Evolutionary conservation across 2,113 vertebrate genomes (phyloP), one percentile per base, ranked within the genome.

Genomic region (Cromileptes altivelis): DNA sequence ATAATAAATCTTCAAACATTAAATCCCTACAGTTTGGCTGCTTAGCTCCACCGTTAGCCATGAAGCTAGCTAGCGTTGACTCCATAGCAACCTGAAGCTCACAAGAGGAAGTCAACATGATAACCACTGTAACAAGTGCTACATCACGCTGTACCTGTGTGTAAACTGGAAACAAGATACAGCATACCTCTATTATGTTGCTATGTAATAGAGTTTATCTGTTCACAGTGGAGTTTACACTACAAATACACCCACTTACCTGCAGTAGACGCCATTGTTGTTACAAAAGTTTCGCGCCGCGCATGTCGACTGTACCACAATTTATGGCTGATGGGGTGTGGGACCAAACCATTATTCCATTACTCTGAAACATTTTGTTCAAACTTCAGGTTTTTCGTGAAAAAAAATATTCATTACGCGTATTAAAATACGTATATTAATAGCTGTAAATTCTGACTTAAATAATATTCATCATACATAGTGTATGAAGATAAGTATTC

Each of bases 261-360:
- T 87, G 67, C 1, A 67, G 58, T 85, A 2, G 91, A 50, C 81
- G 89, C 83, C 90, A 92, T 93, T n/a, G 5, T 15, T 72, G 53
- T 55, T 73, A 57, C 25, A 56, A 55, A 86, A 60, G n/a, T 70
- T 91, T 81, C 8, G 76, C 42, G 42, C 42, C 87, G 85, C 70
- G 52, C 13, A 4, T 3, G 21, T 11, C 4, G 84, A 85, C 81
- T 17, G 49, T 50, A 50, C 49, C 49, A 50, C 15, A 15, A 50
- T 18, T 6, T 18, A 17, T 18, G 49, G 49, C 49, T 50, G 49
- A 17, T 18, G 49, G 49, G 49, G 49, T 50, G 15, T 50, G 4
- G 49, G 49, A 18, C 49, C 14, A 50, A 84, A 88, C 82, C 78
- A 90, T 72, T 75, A 8, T 62, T 21, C 47, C 14, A 14, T 14